A percentile compares a stretch with the other conserved stretches of the same genome.
Evolutionary conservation across 92 coral and sea anemone species (phyloP).

Genomic region (Paragorgia papillata): DNA sequence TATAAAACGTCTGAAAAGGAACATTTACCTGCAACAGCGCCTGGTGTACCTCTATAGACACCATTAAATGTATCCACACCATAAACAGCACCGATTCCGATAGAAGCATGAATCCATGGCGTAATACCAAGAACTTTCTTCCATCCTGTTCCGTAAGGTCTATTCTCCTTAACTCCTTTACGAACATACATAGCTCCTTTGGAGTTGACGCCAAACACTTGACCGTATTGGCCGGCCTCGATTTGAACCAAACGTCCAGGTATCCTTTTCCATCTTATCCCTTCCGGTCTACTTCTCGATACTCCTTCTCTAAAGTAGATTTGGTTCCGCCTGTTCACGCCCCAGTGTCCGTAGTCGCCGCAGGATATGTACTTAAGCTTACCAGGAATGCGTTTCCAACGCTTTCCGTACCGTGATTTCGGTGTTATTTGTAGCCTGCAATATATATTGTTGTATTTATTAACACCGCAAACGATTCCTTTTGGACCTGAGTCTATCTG

Average conservation of each 20-base stretch:
- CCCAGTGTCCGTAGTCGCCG: slow-evolving; percentile 18
- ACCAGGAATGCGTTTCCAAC: slow-evolving; percentile 19
- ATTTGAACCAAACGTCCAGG: slow-evolving; percentile 15
- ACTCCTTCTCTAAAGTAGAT: slow-evolving; percentile 23
- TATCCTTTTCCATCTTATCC: slow-evolving; percentile 16
- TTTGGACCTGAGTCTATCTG: slow-evolving; percentile 52
- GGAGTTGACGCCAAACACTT: slow-evolving; percentile 23
- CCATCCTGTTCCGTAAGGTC: slow-evolving; percentile 7
- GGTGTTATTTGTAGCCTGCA: slow-evolving; percentile 27
- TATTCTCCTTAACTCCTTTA: not conserved
- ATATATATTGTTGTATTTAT: slow-evolving; percentile 22
- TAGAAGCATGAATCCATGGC: not conserved
- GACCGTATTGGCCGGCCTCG: slow-evolving; percentile 19
- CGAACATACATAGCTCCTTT: not conserved
- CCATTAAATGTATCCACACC: not conserved
- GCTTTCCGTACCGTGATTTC: not conserved
- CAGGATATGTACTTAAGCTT: not conserved
- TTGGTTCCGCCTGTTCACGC: not conserved
- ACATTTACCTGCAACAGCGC: slow-evolving; percentile 18
- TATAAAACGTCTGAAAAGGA: not conserved
- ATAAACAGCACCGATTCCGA: slow-evolving; percentile 9
- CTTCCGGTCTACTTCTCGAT: not conserved
- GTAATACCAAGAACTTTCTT: not conserved
- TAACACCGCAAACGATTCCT: slow-evolving; percentile 55
- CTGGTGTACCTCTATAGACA: not conserved